A percentile compares a stretch with the other conserved stretches of the same genome.
Evolutionary conservation across 2,113 vertebrate species (phyloP).

Genomic region (Fukomys damarensis): DNA sequence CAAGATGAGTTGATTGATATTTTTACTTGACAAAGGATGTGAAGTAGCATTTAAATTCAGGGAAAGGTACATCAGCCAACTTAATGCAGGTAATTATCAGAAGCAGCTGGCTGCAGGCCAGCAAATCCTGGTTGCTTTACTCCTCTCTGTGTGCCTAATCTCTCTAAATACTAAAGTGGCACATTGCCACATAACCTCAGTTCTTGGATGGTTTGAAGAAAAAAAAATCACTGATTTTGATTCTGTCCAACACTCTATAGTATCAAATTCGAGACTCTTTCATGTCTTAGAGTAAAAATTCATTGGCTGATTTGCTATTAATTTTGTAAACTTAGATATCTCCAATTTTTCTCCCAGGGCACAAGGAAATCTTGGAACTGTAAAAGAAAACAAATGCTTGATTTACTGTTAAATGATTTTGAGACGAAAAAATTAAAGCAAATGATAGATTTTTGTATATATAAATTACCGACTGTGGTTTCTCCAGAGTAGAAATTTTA

Average conservation of each 20-base stretch:
- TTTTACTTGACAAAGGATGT: neutral
- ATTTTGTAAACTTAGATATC: neutral
- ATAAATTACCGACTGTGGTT: neutral
- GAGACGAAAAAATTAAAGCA: neutral
- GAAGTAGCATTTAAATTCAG: slow-evolving; percentile 15
- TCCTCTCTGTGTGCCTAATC: neutral
- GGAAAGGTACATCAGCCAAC: neutral
- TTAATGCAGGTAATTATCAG: neutral
- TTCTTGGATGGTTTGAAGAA: slow-evolving; percentile 17
- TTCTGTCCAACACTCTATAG: neutral
- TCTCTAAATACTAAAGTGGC: slow-evolving; percentile 28
- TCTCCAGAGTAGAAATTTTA: neutral
- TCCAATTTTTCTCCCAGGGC: neutral
- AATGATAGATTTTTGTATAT: neutral
- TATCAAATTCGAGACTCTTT: neutral
- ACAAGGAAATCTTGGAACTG: neutral
- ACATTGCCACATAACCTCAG: neutral
- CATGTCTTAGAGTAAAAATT: neutral
- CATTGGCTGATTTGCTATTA: neutral
- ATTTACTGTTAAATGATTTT: neutral
- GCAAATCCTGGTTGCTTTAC: neutral
- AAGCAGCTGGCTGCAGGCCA: neutral
- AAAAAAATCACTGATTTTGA: slow-evolving; percentile 46
- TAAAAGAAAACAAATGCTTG: neutral
- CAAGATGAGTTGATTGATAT: neutral